Base-by-base conservation (phyloP, 1,140 invertebrate genomes). In the Dreissena polymorpha region DNA sequence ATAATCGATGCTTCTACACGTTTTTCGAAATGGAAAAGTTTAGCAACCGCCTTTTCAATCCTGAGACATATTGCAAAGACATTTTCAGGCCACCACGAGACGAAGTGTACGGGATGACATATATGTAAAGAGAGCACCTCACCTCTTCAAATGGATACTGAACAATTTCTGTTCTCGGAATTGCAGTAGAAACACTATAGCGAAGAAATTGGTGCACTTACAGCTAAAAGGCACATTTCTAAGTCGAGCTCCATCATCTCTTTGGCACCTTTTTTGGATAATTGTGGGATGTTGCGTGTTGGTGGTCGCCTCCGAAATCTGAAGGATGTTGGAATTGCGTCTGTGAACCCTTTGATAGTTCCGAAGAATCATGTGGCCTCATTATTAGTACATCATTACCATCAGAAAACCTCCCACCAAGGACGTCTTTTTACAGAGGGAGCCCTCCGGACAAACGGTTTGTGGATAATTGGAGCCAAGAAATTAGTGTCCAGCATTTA, bases 391-490 rank as follows among this genome's bases (percentile, higher is more conserved):
- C 57, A 69, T 18, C 84, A 88, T 51, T n/a, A n/a, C n/a, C n/a
- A n/a, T n/a, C n/a, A n/a, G n/a, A n/a, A n/a, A n/a, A n/a, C n/a
- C n/a, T n/a, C n/a, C n/a, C n/a, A n/a, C n/a, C n/a, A n/a, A n/a
- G n/a, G n/a, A n/a, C n/a, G n/a, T n/a, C n/a, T n/a, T n/a, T n/a
- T n/a, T n/a, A n/a, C n/a, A n/a, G n/a, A n/a, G n/a, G n/a, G n/a
- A n/a, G n/a, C n/a, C n/a, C n/a, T n/a, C n/a, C n/a, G n/a, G n/a
- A n/a, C n/a, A n/a, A n/a, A n/a, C n/a, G n/a, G n/a, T n/a, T n/a
- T 72, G 53, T 89, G 88, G 87, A 82, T 89, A 7, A 72, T 85
- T 14, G 84, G 83, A 18, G 65, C 16, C n/a, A 86, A 82, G 21
- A 23, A 63, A 25, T 13, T 81, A 14, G 67, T 88, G n/a, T 68